Base-by-base conservation (phyloP, 2,113 vertebrate species). In the Rana temporaria region DNA sequence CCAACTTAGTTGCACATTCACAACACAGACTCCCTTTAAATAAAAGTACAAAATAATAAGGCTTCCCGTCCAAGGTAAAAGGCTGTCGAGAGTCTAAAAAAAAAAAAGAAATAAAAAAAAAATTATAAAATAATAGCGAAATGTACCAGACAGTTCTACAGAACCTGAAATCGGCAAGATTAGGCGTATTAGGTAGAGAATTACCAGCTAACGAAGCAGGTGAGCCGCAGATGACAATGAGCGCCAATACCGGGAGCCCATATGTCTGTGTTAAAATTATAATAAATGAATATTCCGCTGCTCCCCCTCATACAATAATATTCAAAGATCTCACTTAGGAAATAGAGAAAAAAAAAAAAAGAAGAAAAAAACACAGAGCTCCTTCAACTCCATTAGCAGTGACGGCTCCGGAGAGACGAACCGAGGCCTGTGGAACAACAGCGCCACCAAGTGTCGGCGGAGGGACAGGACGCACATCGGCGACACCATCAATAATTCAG, bases 401-500 rank as follows among this genome's bases (percentile, higher is more conserved):
- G 38, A 11, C 20, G 59, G 59, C 6, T 22, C 59, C 67, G 48
- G 67, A 17, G 52, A 9, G 52, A 12, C 6, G 34, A 18, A 6
- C 20, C 20, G 1, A 18, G 20, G 0, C 5, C 32, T 30, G n/a
- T n/a, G 34, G 20, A 53, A 22, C 63, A 5, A 55, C 60, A 78
- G 62, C n/a, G 42, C 76, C 76, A n/a, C n/a, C 76, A 65, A 66
- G 76, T 56, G 76, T 17, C 48, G 0, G 9, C 22, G 18, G 8
- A 11, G 3, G 48, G 17, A n/a, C 14, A 67, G 34, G 38, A 62
- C 32, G 5, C 19, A 18, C 2, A 26, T 0, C 19, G 15, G 2
- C 22, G 18, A 16, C 6, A 8, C 22, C 22, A 73, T 73, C 70
- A 73, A 73, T 73, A 73, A 73, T 73, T 73, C 70, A 73, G 70